A percentile compares a stretch with the other conserved stretches of the same genome.
Conservation (phyloP, 2,113 vertebrate genomes). For the Isurus oxyrinchus region DNA sequence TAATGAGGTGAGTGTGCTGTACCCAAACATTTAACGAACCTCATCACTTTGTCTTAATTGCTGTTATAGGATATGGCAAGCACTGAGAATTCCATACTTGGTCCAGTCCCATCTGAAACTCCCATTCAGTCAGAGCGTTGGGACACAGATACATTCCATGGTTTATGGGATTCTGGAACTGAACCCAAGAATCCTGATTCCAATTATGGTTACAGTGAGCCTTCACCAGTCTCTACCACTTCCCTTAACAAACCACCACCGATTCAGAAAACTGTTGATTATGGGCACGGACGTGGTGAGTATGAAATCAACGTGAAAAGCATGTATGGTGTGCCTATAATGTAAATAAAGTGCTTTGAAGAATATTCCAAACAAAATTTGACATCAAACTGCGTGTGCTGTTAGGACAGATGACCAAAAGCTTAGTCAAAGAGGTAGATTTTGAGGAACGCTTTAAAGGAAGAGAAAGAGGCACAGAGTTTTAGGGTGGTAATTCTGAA, state of each 20-base stretch:
- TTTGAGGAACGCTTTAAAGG: neutral
- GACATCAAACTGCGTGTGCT: neutral
- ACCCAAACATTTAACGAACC: neutral
- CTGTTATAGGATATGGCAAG: conserved; percentile 5
- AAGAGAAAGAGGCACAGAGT: neutral
- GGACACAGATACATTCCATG: conserved; percentile 73
- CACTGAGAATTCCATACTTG: conserved; percentile 41
- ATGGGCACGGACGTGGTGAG: conserved; percentile 79
- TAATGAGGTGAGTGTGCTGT: neutral
- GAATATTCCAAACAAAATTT: neutral
- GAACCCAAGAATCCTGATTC: conserved; percentile 43
- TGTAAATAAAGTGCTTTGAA: neutral
- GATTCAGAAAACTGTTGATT: conserved; percentile 90
- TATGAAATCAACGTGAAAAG: neutral
- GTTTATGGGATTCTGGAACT: conserved; percentile 64
- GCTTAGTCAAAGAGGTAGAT: neutral
- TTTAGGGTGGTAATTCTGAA: neutral
- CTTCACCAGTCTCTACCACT: conserved; percentile 51
- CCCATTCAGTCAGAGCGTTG: conserved; percentile 54
- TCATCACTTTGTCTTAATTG: neutral
- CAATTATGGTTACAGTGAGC: conserved; percentile 40
- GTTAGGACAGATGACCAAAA: neutral
- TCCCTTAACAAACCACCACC: conserved; percentile 61
- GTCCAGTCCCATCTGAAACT: conserved; percentile 42
- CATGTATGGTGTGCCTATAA: neutral